Evolutionary conservation across 2,797 vertebrate genomes (phyloP).

Genomic region (Spondyliosoma cantharus): DNA sequence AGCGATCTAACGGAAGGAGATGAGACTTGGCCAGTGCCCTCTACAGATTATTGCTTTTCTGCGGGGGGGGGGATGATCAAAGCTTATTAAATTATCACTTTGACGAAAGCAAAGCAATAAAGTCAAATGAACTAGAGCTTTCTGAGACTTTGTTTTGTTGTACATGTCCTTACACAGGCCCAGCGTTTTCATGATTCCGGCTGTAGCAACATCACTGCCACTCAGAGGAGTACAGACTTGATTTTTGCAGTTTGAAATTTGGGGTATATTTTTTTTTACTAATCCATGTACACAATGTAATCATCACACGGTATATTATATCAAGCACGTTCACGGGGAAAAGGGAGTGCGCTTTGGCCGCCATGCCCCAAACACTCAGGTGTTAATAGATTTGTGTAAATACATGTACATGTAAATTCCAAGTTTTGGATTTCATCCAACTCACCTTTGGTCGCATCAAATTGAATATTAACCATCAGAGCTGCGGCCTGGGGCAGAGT

Average conservation of each 20-base stretch:
- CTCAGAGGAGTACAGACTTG: background rate
- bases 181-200: background rate
- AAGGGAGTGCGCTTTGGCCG: background rate
- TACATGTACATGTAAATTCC: background rate
- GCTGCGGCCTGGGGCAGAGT: background rate
- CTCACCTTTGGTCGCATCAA: constrained; percentile 38
- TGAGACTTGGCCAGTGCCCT: background rate
- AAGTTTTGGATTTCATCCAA: constrained; percentile 51
- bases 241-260: background rate
- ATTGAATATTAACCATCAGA: constrained; percentile 30
- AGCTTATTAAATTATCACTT: background rate
- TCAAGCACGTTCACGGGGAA: background rate
- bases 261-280: background rate
- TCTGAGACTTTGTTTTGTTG: background rate
- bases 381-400: background rate
- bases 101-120: background rate
- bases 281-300: background rate
- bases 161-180: background rate
- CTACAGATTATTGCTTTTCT: background rate
- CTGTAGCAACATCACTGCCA: background rate
- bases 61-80: background rate
- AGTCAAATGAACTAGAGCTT: background rate
- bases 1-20: background rate
- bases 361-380: background rate
- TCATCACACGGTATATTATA: background rate